Base-by-base conservation (phyloP, 2,888 invertebrate species). In the Agrotis ipsilon region DNA sequence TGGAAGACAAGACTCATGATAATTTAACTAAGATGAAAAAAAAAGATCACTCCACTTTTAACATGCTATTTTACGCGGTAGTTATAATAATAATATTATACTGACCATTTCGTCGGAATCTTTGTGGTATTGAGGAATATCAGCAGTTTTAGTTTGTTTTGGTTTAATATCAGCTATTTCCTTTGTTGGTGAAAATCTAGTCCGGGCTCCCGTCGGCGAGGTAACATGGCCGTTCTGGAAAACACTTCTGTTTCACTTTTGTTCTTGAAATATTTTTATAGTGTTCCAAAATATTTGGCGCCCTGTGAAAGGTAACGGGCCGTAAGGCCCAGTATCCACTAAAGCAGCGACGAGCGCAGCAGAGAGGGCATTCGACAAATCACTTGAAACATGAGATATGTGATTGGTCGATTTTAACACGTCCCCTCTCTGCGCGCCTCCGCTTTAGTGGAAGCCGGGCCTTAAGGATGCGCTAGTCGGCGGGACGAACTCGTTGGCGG, bases 191-290 rank as follows among this genome's bases (percentile, higher is more conserved):
- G 54, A 27, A 27, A 2, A 18, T 27, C 27, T 27, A 27, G 27
- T 18, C 18, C 18, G 27, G 18, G 4, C 27, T 27, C 11, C 54
- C 27, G 24, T 54, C 27, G 27, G 27, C 54, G 54, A 54, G 18
- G 24, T 27, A 18, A 18, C 27, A 18, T 54, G 27, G 54, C 18
- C 27, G 4, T 18, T 54, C 54, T 54, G 55, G 13, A 55, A 55
- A 55, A 55, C 27, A 32, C 55, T 27, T 55, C 18, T 27, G 55
- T 55, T 54, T 54, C 54, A 54, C 54, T 54, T 54, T 27, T 54
- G 4, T 3, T 54, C 54, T 27, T 54, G 27, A 18, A 18, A 27
- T 27, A 18, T 11, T 18, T 54, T 16, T 27, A 27, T 27, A 27
- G 2, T 4, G 1, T 27, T 3, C 27, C 54, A 27, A 27, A 18